Evolutionary conservation across 2,113 vertebrate species (phyloP), one percentile per base, ranked within the genome.

Genomic region (Mesoclemmys tuberculata): DNA sequence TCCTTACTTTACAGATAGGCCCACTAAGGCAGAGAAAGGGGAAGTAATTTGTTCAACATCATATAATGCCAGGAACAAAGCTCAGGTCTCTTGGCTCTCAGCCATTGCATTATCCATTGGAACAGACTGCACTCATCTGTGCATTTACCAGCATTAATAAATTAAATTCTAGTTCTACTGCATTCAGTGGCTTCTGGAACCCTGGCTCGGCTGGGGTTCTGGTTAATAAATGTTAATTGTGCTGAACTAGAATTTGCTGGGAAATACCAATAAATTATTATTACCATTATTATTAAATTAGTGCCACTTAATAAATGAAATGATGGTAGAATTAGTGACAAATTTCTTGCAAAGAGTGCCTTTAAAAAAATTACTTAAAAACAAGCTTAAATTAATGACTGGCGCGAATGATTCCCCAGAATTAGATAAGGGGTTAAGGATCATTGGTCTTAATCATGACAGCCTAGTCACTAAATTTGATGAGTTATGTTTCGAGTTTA

Each of bases 401-500:
- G 95, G 92, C 91, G 95, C 80, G 95, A 96, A 96, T 88, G 92
- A 92, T 96, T 89, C 96, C 96, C 95, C 49, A 58, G 96, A 93
- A 96, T 90, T 56, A 88, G 90, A 93, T 94, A 91, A 96, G 87
- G 93, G 96, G 96, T 94, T 97, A 94, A 94, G 97, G 95, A 94
- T 95, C 92, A 1, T 86, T 97, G 96, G 93, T 96, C 94, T 80
- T 87, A 9, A 51, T 41, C 93, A 95, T 97, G 97, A 97, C 95
- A 94, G 90, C 56, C 95, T 56, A 41, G 92, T 95, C 92, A 80
- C 89, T 96, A 74, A 90, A 88, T 94, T 49, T 74, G 83, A 54
- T 97, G 95, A 97, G 93, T 96, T 96, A 96, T 96, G 89, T 80
- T 82, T 90, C 0, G 0, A 94, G 94, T 85, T 4, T 84, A 64